Evolutionary conservation across 2,797 vertebrate species (phyloP), one percentile per base, ranked within the genome.

Genomic region (Typhlichthys subterraneus): DNA sequence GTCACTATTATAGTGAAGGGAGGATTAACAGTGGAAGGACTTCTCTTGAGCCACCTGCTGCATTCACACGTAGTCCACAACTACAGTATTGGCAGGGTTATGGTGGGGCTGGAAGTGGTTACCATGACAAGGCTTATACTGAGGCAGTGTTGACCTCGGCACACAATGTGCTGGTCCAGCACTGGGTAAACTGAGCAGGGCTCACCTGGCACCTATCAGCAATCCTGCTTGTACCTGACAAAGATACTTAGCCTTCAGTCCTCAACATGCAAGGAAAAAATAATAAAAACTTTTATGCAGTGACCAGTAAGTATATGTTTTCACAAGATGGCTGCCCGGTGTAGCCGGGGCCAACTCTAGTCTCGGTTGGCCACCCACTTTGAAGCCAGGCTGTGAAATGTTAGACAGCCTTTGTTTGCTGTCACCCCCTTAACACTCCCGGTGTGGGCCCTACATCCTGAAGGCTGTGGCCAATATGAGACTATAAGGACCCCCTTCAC

Each of bases 31-130:
- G 79, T 81, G 68, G 75, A 69, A 57, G 67, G 73, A 68, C 69
- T 69, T 67, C 65, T 53, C 66, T 74, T 52, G 56, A 29, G 5
- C 3, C 17, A 60, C 72, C 59, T 65, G 72, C 61, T 65, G 63
- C 63, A 67, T 81, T 85, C 19, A 23, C 74, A 64, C 58, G 76
- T 63, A 69, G 67, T 72, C 80, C 3, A 15, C 60, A 74, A 84
- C 72, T 72, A 23, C 23, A 23, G 23, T 23, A 75, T 77, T 72
- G 75, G 62, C 60, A 31, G 72, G 75, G 77, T 67, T 38, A 52
- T 75, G 82, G 79, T 66, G 85, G 80, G 76, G 77, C 80, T 86
- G 77, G 82, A 85, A 85, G 72, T 68, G 75, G 63, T 87, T 87
- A 84, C 33, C 5, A 38, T 38, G 5, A 38, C 5, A 0, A 38